A percentile compares a stretch with the other conserved stretches of the same genome.
These are phyloP conservation scores for Mus musculus DNA, from an alignment of 2,113 vertebrate genomes.

Conservation along the genomic window GRCm39 chr4:130564001-130564500, in stretches of 20 bases:
- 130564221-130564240: neutral
- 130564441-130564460: neutral
- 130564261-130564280: neutral
- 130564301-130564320: neutral
- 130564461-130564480: neutral
- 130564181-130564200: neutral
- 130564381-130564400: neutral
- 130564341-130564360: too few relatives aligned
- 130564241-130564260: neutral
- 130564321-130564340: too few relatives aligned
- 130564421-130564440: neutral
- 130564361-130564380: too few relatives aligned
- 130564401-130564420: neutral
- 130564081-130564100: neutral
- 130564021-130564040: neutral
- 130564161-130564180: neutral
- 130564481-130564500: neutral
- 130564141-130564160: neutral
- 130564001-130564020: neutral
- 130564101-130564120: neutral
- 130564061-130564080: neutral
- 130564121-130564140: neutral
- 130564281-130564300: neutral
- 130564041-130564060: neutral
- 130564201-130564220: neutral